These are phyloP conservation scores for Scolopax rusticola DNA, from an alignment of 2,797 vertebrate species.

Conservation along the genomic window DNA sequence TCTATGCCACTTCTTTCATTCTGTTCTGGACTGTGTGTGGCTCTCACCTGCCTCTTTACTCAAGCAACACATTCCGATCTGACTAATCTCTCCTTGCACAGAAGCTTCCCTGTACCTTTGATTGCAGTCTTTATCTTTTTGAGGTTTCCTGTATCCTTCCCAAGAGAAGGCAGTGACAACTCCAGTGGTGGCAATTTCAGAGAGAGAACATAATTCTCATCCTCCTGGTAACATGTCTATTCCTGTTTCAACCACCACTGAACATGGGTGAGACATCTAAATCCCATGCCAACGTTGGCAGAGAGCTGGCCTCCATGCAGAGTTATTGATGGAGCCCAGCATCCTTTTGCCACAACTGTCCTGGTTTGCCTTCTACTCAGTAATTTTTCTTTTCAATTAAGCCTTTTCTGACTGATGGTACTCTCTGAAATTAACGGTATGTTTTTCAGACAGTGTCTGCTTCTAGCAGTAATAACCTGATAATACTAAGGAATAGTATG, in stretches of 20 bases:
- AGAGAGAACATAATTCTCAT: background rate
- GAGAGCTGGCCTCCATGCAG: background rate
- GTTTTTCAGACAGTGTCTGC: background rate
- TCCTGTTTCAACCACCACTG: background rate
- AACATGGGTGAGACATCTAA: background rate
- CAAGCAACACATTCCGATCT: background rate
- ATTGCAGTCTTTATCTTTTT: background rate
- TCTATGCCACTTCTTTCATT: background rate
- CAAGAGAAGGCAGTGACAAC: background rate
- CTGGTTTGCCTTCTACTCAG: background rate
- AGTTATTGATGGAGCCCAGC: background rate
- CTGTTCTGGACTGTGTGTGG: background rate
- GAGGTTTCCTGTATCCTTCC: background rate
- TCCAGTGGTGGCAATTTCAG: background rate
- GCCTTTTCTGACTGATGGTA: background rate
- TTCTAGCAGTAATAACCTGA: background rate
- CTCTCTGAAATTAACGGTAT: background rate
- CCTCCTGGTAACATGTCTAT: background rate
- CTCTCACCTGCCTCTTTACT: background rate
- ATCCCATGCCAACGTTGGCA: rapidly evolving
- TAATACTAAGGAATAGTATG: background rate
- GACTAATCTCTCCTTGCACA: background rate
- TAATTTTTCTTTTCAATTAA: background rate
- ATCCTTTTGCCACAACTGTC: background rate
- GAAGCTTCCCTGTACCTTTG: background rate